Evolutionary conservation across 1,140 invertebrate genomes (phyloP).

Genomic region (Centruroides sculpturatus): DNA sequence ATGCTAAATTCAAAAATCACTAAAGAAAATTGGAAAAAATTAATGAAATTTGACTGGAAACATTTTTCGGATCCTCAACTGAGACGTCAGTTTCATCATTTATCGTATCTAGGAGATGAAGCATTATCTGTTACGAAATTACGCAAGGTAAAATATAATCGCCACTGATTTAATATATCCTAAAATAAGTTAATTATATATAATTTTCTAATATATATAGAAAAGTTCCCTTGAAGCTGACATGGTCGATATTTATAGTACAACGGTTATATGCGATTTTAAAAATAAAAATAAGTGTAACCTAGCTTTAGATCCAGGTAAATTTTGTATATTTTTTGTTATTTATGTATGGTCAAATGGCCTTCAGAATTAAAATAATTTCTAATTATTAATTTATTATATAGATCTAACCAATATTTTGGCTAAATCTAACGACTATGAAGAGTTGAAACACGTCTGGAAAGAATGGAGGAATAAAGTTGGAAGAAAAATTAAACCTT

Average conservation of each 20-base stretch:
- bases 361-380: neutral
- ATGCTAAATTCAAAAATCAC: too few relatives aligned
- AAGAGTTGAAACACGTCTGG: slow-evolving; percentile 60
- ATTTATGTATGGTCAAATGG: neutral
- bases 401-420: slow-evolving; percentile 51
- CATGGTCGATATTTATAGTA: slow-evolving; percentile 68
- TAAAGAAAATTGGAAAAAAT: too few relatives aligned
- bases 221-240: slow-evolving; percentile 31
- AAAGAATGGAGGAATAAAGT: slow-evolving; percentile 46
- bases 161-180: too few relatives aligned
- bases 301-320: slow-evolving; percentile 64
- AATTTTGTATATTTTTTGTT: slow-evolving; percentile 8
- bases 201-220: too few relatives aligned
- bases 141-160: too few relatives aligned
- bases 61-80: too few relatives aligned
- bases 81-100: too few relatives aligned
- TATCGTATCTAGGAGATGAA: too few relatives aligned
- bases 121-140: too few relatives aligned
- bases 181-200: too few relatives aligned
- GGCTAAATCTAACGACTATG: slow-evolving; percentile 51
- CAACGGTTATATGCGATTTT: slow-evolving; percentile 59
- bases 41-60: too few relatives aligned
- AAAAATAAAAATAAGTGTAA: slow-evolving; percentile 37
- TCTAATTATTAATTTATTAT: neutral
- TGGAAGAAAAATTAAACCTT: slow-evolving; percentile 55